phyloP scores from a whole-genome alignment of 2,888 invertebrate species.

The Lottia scabra region DNA sequence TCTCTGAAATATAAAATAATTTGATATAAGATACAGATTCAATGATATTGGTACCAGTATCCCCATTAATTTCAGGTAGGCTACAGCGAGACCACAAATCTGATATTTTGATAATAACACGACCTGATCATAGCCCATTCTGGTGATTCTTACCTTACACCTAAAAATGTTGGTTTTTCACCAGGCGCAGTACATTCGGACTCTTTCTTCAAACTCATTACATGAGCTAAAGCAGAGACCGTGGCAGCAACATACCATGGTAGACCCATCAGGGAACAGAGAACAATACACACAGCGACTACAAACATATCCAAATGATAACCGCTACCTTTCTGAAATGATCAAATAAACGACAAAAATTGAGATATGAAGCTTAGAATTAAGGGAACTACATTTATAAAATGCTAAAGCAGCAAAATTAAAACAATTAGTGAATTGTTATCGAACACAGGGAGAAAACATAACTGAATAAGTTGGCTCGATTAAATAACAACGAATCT shows the following conservation, averaged over 20 bases:
- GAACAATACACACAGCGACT: constrained; percentile 85
- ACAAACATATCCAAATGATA: constrained; percentile 95
- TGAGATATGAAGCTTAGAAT: neutral
- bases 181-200: constrained; percentile 98
- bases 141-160: constrained; percentile 78
- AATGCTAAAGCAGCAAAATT: too few species aligned
- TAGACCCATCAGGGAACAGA: constrained; percentile 92
- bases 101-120: too few species aligned
- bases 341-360: constrained; percentile 6
- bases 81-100: too few species aligned
- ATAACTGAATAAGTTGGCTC: too few species aligned
- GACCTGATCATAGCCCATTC: too few species aligned
- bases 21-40: too few species aligned
- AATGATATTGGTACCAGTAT: too few species aligned
- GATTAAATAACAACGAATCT: too few species aligned
- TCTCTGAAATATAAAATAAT: constrained; percentile 47
- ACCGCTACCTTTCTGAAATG: constrained; percentile 87
- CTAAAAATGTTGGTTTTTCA: constrained; percentile 95
- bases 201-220: constrained; percentile 93
- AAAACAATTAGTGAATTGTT: too few species aligned
- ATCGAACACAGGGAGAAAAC: too few species aligned
- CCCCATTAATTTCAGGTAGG: too few species aligned
- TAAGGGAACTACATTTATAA: neutral
- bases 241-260: constrained; percentile 91
- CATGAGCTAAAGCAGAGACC: constrained; percentile 96